Evolutionary conservation across 1,140 invertebrate genomes (phyloP).

Genomic region (Hyles vespertilio): DNA sequence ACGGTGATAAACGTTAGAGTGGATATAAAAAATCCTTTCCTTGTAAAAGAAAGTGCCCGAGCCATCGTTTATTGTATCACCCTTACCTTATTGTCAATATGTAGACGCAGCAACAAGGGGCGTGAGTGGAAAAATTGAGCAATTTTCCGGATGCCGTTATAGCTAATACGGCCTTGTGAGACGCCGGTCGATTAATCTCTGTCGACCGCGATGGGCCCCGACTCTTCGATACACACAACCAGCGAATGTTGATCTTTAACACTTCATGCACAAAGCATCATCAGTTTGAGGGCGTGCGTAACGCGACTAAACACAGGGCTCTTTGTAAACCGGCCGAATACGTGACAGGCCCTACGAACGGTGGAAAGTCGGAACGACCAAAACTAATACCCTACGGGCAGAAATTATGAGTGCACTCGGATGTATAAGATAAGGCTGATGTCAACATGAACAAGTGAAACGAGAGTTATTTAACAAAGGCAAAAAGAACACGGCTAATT

Average conservation of each 20-base stretch:
- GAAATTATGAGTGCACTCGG: conserved; percentile 51
- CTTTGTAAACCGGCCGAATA: conserved; percentile 31
- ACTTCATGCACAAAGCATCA: conserved; percentile 38
- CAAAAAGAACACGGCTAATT: neutral
- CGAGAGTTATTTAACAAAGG: conserved; percentile 2
- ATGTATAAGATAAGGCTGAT: conserved; percentile 43
- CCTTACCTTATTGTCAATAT: conserved; percentile 47
- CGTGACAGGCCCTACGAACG: conserved; percentile 41
- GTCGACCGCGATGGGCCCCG: conserved; percentile 58
- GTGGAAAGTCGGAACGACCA: conserved; percentile 37
- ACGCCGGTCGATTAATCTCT: conserved; percentile 64
- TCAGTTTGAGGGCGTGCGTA: conserved; percentile 21
- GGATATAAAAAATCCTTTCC: neutral
- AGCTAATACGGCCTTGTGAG: conserved; percentile 64
- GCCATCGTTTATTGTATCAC: conserved; percentile 25
- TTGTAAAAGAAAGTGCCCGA: neutral
- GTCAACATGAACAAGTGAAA: conserved; percentile 26
- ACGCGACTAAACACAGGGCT: conserved; percentile 22
- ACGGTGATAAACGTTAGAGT: neutral
- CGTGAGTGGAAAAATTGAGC: conserved; percentile 64
- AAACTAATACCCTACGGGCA: conserved; percentile 35
- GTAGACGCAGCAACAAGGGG: conserved; percentile 53
- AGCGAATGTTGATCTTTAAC: conserved; percentile 42
- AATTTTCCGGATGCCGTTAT: conserved; percentile 71
- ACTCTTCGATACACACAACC: conserved; percentile 56